These are phyloP conservation scores for Astropecten irregularis DNA, from an alignment of 53 echinoderm and acorn worm genomes.

Conservation along the genomic window DNA sequence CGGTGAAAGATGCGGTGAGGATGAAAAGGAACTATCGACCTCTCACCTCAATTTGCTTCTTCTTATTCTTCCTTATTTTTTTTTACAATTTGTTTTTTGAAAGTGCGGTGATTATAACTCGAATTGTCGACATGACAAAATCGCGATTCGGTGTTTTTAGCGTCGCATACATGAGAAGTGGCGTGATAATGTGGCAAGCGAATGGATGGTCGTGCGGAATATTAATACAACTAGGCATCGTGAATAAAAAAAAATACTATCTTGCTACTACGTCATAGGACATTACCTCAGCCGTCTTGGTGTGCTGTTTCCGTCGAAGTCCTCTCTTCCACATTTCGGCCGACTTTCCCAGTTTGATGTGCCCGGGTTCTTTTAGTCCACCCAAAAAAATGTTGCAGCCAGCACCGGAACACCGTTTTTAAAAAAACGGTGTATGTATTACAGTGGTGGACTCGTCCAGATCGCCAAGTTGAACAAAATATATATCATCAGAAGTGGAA, in stretches of 20 bases:
- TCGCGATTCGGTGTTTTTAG: too few relatives aligned
- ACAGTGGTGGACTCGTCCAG: too few relatives aligned
- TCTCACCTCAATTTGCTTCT: neutral
- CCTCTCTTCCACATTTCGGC: slow-evolving; percentile 84
- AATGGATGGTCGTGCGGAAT: neutral
- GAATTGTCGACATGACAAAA: too few relatives aligned
- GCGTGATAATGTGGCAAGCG: too few relatives aligned
- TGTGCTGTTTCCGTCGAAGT: slow-evolving; percentile 65
- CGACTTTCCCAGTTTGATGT: slow-evolving; percentile 4
- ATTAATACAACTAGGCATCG: slow-evolving; percentile 1
- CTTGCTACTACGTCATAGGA: slow-evolving; percentile 60
- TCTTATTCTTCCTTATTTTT: slow-evolving; percentile 9
- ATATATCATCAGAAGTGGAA: too few relatives aligned
- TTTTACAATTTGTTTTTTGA: too few relatives aligned
- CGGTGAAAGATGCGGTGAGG: slow-evolving; percentile 22
- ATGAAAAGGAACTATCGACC: neutral
- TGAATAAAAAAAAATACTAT: slow-evolving; percentile 18
- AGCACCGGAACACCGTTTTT: too few relatives aligned
- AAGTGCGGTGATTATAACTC: too few relatives aligned
- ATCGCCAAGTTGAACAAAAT: too few relatives aligned
- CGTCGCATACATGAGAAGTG: too few relatives aligned
- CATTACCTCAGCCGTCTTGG: slow-evolving; percentile 64
- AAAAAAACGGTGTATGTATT: too few relatives aligned
- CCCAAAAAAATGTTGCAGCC: too few relatives aligned
- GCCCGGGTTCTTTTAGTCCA: neutral